Evolutionary conservation across 2,888 invertebrate species (phyloP).

Genomic region (Mesorhabditis belari): DNA sequence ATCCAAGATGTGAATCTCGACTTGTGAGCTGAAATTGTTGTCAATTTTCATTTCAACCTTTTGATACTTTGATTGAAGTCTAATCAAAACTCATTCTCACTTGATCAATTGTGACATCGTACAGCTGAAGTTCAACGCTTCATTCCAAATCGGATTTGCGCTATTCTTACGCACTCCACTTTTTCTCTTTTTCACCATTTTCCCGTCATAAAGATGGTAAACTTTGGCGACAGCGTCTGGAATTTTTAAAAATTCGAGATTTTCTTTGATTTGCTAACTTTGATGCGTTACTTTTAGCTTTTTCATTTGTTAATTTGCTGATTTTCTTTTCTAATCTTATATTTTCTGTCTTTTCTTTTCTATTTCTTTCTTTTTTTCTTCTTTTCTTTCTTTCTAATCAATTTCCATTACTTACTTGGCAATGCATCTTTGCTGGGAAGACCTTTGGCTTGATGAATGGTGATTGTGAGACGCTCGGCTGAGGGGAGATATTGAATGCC

Average conservation of each 20-base stretch:
- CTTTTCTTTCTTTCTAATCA: slow-evolving; percentile 47
- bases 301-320: slow-evolving; percentile 15
- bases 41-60: not conserved
- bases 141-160: slow-evolving; percentile 60
- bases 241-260: too few relatives aligned
- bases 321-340: too few relatives aligned
- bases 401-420: slow-evolving; percentile 21
- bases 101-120: slow-evolving; percentile 9
- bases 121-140: slow-evolving; percentile 59
- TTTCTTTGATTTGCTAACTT: slow-evolving; percentile 1
- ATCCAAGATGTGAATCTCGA: slow-evolving; percentile 24
- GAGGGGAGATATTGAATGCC: slow-evolving; percentile 60
- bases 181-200: slow-evolving; percentile 59
- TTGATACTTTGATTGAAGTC: not conserved
- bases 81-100: not conserved
- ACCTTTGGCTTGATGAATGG: slow-evolving; percentile 60
- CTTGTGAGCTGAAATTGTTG: slow-evolving; percentile 21
- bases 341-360: too few relatives aligned
- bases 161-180: slow-evolving; percentile 59
- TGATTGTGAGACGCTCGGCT: slow-evolving; percentile 62
- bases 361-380: too few relatives aligned
- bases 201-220: slow-evolving; percentile 56
- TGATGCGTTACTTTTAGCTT: too few relatives aligned
- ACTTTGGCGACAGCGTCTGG: slow-evolving; percentile 61
- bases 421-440: slow-evolving; percentile 35